Conservation (phyloP, 1,140 invertebrate species). For the Orius laevigatus region DNA sequence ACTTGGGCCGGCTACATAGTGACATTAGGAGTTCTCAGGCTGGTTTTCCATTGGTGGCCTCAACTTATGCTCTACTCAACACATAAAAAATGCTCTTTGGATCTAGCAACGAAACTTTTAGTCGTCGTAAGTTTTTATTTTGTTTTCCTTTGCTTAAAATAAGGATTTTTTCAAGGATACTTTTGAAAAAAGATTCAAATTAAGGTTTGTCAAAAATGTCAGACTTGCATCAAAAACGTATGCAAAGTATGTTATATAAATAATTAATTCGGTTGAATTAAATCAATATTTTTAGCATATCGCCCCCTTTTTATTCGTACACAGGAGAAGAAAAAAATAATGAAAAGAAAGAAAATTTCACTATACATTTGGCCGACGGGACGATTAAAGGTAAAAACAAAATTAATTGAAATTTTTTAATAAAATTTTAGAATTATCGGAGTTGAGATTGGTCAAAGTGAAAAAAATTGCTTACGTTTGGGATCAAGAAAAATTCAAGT, state of each 20-base stretch:
- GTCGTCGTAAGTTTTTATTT: conserved; percentile 43
- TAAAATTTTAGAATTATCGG: conserved; percentile 20
- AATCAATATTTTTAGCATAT: no score
- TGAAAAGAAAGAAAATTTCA: background rate
- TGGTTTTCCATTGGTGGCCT: conserved; percentile 79
- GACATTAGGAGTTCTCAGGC: conserved; percentile 52
- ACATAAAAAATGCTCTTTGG: conserved; percentile 47
- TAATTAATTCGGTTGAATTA: no score
- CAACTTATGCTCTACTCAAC: conserved; percentile 58
- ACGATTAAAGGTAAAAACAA: conserved; percentile 13
- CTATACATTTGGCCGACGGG: conserved; percentile 11
- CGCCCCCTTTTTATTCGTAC: no score
- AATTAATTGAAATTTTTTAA: background rate
- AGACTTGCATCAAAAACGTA: conserved; percentile 30
- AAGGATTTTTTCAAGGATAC: conserved; percentile 32
- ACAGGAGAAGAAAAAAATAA: no score
- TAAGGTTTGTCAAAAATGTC: conserved; percentile 44
- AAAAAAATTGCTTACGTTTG: conserved; percentile 54
- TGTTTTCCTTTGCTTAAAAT: background rate
- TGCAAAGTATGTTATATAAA: conserved; percentile 1
- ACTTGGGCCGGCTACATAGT: conserved; percentile 46
- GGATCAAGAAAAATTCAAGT: conserved; percentile 39
- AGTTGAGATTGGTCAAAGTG: conserved; percentile 37
- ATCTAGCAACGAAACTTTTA: conserved; percentile 56
- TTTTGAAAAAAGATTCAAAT: conserved; percentile 50